phyloP scores from a whole-genome alignment of 2,797 vertebrate species.

The Spheniscus humboldti region DNA sequence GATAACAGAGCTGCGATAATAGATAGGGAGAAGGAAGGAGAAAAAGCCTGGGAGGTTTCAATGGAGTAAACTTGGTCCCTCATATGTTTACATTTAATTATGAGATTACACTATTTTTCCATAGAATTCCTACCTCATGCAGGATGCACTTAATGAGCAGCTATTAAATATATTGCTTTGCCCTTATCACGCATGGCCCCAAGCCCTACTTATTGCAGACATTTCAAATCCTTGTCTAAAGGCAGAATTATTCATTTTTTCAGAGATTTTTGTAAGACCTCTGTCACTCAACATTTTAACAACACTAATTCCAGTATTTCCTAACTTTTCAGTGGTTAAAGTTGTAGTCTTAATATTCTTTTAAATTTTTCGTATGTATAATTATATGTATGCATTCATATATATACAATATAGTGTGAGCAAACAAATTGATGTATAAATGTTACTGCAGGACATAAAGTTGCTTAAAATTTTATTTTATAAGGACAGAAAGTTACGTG shows the following conservation, averaged over 20 bases:
- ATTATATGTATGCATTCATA: background rate
- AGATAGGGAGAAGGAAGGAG: background rate
- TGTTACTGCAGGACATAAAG: background rate
- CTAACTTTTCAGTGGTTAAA: background rate
- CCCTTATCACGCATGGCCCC: constrained; percentile 1
- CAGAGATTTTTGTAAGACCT: background rate
- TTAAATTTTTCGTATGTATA: background rate
- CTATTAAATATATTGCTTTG: constrained; percentile 34
- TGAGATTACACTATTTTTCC: constrained; percentile 31
- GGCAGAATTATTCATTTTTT: background rate
- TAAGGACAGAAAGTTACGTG: background rate
- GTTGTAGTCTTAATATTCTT: background rate
- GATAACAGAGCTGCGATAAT: background rate
- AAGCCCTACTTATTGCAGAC: background rate
- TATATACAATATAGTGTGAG: background rate
- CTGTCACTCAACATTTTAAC: background rate
- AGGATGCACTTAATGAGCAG: constrained; percentile 34
- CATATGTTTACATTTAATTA: constrained; percentile 32
- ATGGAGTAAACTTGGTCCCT: constrained; percentile 5
- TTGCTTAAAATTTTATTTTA: background rate
- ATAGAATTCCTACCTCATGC: constrained; percentile 18
- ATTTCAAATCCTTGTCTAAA: background rate
- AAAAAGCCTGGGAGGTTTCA: background rate
- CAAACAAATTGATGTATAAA: background rate
- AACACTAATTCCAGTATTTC: background rate